Base-by-base conservation (phyloP, 1,140 invertebrate genomes). In the Drosophila jambulina region DNA sequence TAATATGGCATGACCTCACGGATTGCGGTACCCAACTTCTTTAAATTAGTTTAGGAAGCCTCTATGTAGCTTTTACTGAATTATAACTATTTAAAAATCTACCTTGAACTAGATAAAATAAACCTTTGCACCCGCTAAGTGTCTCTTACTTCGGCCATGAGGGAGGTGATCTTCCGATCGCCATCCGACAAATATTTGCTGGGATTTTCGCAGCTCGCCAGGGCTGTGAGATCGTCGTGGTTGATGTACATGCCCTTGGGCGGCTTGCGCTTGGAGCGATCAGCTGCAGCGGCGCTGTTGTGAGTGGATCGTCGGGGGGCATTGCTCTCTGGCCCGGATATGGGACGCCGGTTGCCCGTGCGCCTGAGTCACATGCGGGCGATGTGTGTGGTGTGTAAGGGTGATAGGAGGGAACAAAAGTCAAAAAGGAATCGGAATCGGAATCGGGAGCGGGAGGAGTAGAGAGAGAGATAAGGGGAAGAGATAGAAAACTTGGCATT, bases 191-290 rank as follows among this genome's bases (percentile, higher is more conserved):
- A 95, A 93, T 98, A 96, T 81, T 96, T 95, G 40, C 84, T 75
- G 36, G 87, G 79, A 78, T 84, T 91, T 59, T 86, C 91, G 53
- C 94, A 93, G 48, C 95, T 95, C 38, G 97, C 98, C 94, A 99
- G 96, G 51, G 96, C 95, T 63, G 97, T 95, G 83, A 99, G 95
- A 94, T 99, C 98, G 93, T 99, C 98, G 93, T 99, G 97, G 94
- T 98, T 98, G 92, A 99, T 97, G 94, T 98, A 97, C 96, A 99
- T 98, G 93, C 98, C 98, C 75, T 97, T 96, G 34, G 98, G 98
- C 72, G 98, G 97, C 92, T 97, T 97, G 90, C 97, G 95, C 94
- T 98, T 98, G 94, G 98, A 96, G 51, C 96, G 95, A 93, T 96
- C 95, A 19, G 82, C 81, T 17, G 78, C 59, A 2, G 77, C 75